Percentiles rank a stretch among this genome's conserved stretches.
These are phyloP conservation scores for Tachina lurida DNA, from an alignment of 2,888 invertebrate genomes.

Conservation along the genomic window DNA sequence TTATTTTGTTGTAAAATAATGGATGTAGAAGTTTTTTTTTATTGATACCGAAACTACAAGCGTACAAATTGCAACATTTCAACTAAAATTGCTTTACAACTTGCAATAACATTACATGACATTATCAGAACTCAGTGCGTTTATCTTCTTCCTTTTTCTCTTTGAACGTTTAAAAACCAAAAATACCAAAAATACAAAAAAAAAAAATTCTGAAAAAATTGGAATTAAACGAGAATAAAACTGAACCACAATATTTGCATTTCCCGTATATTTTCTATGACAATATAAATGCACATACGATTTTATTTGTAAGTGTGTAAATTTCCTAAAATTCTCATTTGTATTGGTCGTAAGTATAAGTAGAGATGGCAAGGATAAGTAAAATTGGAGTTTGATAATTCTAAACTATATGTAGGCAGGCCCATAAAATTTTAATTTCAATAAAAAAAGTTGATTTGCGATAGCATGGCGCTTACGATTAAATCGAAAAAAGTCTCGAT, in stretches of 20 bases:
- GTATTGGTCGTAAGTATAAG: neutral
- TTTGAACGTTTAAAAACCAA: constrained; percentile 13
- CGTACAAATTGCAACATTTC: constrained; percentile 3
- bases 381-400: neutral
- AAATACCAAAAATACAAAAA: constrained; percentile 19
- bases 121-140: constrained; percentile 33
- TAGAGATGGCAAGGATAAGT: neutral
- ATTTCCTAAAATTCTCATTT: constrained; percentile 55
- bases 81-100: constrained; percentile 32
- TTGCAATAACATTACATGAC: constrained; percentile 49
- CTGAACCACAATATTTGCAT: constrained; percentile 59
- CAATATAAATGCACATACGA: constrained; percentile 27
- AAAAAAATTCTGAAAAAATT: constrained; percentile 10
- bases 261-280: constrained; percentile 37
- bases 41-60: constrained; percentile 15
- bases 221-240: constrained; percentile 45
- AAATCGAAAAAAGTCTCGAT: no score
- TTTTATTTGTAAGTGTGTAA: constrained; percentile 45
- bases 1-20: neutral
- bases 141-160: neutral
- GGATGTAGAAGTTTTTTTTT: constrained; percentile 6
- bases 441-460: no score
- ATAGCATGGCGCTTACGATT: no score
- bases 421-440: no score
- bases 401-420: no score